Evolutionary conservation across 2,797 vertebrate genomes (phyloP).

Genomic region (Pseudochirops corinnae): DNA sequence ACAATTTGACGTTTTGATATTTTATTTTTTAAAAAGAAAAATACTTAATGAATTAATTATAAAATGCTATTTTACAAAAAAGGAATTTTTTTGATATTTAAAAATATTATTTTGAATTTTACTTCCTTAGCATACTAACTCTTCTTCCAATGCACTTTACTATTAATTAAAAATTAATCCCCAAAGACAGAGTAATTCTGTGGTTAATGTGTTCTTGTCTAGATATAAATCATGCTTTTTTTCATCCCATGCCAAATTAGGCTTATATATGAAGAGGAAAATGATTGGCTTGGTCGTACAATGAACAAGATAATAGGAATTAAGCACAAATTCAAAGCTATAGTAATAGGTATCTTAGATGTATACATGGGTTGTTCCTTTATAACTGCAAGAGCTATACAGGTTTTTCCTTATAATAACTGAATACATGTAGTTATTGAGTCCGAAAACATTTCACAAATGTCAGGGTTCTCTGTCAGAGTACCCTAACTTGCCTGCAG

Average conservation of each 20-base stretch:
- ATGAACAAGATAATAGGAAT: constrained; percentile 56
- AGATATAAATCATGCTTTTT: constrained; percentile 59
- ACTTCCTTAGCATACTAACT: constrained; percentile 74
- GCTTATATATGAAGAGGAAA: constrained; percentile 32
- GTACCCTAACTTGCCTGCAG: too few species aligned
- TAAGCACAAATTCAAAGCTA: constrained; percentile 57
- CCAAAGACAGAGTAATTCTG: constrained; percentile 67
- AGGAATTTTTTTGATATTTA: constrained; percentile 70
- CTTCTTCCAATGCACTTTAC: constrained; percentile 62
- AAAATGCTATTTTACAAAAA: constrained; percentile 56
- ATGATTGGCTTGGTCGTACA: constrained; percentile 46
- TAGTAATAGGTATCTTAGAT: constrained; percentile 62
- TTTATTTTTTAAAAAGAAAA: constrained; percentile 64
- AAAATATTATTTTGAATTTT: constrained; percentile 70
- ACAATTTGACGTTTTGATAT: constrained; percentile 60
- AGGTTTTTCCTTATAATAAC: constrained; percentile 45
- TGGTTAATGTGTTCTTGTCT: constrained; percentile 73
- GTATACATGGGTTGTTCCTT: constrained; percentile 53
- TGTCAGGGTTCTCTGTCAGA: too few species aligned
- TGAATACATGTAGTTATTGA: constrained; percentile 61
- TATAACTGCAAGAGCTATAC: constrained; percentile 29
- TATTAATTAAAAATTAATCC: constrained; percentile 68
- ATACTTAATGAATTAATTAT: constrained; percentile 62
- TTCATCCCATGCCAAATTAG: not conserved
- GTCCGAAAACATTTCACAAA: constrained; percentile 27